A percentile compares a stretch with the other conserved stretches of the same genome.
These are phyloP conservation scores for Piaya cayana DNA, from an alignment of 2,113 vertebrate species.

Conservation along the genomic window DNA sequence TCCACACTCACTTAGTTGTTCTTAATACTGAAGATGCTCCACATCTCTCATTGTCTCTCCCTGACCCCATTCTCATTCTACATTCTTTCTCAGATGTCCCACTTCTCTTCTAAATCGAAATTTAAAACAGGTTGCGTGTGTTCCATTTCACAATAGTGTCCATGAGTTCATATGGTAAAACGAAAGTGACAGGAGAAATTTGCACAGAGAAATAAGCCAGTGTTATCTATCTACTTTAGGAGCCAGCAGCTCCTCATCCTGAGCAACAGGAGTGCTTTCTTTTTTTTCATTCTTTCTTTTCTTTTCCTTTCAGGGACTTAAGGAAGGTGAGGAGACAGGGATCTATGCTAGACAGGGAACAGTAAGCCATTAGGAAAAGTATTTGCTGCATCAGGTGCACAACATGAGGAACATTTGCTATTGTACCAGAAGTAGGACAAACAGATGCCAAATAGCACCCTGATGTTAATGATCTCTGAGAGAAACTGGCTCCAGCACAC, in stretches of 20 bases:
- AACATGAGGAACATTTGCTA: fast-evolving
- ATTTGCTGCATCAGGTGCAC: not conserved
- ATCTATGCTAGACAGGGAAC: not conserved
- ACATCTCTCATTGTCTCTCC: not conserved
- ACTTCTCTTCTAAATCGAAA: not conserved
- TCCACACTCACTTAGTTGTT: not conserved
- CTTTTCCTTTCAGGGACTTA: not conserved
- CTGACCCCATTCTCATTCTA: not conserved
- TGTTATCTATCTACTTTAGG: not conserved
- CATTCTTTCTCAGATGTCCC: not conserved
- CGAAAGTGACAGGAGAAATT: not conserved
- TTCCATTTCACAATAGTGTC: not conserved
- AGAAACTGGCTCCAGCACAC: fast-evolving
- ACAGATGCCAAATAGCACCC: not conserved
- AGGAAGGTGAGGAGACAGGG: not conserved
- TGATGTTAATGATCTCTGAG: not conserved
- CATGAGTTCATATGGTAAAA: not conserved
- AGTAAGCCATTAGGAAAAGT: not conserved
- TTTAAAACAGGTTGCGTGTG: not conserved
- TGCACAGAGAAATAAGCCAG: not conserved
- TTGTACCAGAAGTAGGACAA: not conserved
- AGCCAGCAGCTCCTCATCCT: not conserved
- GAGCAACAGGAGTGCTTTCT: not conserved
- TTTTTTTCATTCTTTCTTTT: not conserved
- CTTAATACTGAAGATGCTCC: not conserved